These are phyloP conservation scores for Idris sp. DNA, from an alignment of 1,140 invertebrate species.

Conservation along the genomic window DNA sequence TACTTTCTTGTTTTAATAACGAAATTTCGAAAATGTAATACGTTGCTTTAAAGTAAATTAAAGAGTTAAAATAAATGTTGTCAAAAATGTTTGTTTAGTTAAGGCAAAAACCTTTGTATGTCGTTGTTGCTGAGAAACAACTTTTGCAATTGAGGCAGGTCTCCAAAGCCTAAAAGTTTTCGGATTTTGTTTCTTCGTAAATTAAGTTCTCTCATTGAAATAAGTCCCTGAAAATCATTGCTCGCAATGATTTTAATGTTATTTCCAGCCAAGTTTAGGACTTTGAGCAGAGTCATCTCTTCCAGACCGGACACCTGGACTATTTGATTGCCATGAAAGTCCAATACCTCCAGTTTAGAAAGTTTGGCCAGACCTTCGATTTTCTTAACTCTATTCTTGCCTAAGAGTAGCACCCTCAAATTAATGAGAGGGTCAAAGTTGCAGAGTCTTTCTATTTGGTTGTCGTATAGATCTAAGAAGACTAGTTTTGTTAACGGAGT, in stretches of 20 bases:
- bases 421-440: slow-evolving; percentile 86
- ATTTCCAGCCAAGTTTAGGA: slow-evolving; percentile 94
- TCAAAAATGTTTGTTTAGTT: too few relatives aligned
- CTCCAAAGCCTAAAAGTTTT: slow-evolving; percentile 88
- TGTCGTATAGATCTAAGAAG: slow-evolving; percentile 95
- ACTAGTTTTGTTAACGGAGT: slow-evolving; percentile 86
- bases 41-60: too few relatives aligned
- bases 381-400: slow-evolving; percentile 88
- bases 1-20: too few relatives aligned
- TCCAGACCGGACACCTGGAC: slow-evolving; percentile 82
- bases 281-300: slow-evolving; percentile 85
- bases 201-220: slow-evolving; percentile 90
- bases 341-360: slow-evolving; percentile 89
- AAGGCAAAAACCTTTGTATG: slow-evolving; percentile 81
- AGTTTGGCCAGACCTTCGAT: slow-evolving; percentile 86
- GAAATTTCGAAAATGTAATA: too few relatives aligned
- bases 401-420: slow-evolving; percentile 90
- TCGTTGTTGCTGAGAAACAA: slow-evolving; percentile 93
- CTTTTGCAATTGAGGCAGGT: slow-evolving; percentile 88
- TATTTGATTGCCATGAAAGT: slow-evolving; percentile 94
- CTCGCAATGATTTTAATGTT: slow-evolving; percentile 86
- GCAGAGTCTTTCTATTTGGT: slow-evolving; percentile 91
- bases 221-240: slow-evolving; percentile 86
- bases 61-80: too few relatives aligned
- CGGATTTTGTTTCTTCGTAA: slow-evolving; percentile 90